A percentile compares a stretch with the other conserved stretches of the same genome.
Conservation (phyloP, 2,888 invertebrate species). For the Mesopsocus fuscifrons region DNA sequence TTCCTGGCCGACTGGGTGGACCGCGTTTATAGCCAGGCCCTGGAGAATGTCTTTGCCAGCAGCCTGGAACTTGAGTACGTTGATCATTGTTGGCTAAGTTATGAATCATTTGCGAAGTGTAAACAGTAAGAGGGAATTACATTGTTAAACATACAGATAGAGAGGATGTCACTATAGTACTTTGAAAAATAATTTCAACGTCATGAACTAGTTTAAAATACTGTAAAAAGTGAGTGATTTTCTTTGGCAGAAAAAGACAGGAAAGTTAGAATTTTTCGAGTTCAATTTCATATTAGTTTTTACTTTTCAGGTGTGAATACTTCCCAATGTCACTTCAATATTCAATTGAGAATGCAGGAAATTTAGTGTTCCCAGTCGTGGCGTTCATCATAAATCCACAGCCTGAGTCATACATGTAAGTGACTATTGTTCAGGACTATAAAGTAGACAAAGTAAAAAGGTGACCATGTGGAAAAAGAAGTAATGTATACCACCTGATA, state of each 20-base stretch:
- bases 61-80: neutral
- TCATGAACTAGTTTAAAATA: neutral
- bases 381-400: neutral
- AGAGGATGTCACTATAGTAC: too few species aligned
- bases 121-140: too few species aligned
- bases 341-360: neutral
- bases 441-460: neutral
- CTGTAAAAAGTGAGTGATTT: neutral
- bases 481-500: neutral
- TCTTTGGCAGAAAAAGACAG: too few species aligned
- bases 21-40: neutral
- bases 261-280: too few species aligned
- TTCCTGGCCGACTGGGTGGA: neutral
- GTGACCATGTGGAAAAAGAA: neutral
- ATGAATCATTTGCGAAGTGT: too few species aligned
- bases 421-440: neutral
- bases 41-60: neutral
- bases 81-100: too few species aligned
- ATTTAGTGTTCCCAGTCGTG: slow-evolving; percentile 1
- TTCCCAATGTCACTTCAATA: slow-evolving; percentile 6
- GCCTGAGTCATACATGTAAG: neutral
- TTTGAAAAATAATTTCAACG: neutral
- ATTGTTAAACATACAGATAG: too few species aligned
- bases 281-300: too few species aligned
- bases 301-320: slow-evolving; percentile 3